A percentile compares a stretch with the other conserved stretches of the same genome.
Conservation (phyloP, 92 coral and sea anemone species). For the Montipora capitata region DNA sequence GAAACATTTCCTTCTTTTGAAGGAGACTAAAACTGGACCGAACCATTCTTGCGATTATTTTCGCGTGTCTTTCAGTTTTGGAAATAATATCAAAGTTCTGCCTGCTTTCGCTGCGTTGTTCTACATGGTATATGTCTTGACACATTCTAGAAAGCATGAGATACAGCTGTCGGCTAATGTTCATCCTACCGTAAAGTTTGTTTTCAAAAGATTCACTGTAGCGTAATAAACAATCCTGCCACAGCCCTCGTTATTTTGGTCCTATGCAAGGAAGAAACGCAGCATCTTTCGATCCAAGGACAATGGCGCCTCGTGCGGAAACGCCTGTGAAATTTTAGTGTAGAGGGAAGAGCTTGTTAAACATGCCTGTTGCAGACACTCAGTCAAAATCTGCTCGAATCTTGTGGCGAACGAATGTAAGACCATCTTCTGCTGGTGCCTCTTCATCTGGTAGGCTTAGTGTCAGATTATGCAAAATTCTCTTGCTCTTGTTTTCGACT, state of each 20-base stretch:
- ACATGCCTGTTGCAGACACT: constrained; percentile 27
- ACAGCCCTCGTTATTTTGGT: not conserved
- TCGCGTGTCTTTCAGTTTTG: no score
- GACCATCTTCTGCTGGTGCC: constrained; percentile 30
- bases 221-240: constrained; percentile 30
- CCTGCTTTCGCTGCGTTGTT: not conserved
- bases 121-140: not conserved
- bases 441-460: constrained; percentile 1
- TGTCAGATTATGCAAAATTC: not conserved
- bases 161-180: not conserved
- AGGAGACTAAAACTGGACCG: no score
- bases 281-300: not conserved
- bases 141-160: not conserved
- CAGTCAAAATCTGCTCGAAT: constrained; percentile 34
- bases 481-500: not conserved
- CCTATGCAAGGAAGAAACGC: not conserved
- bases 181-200: not conserved
- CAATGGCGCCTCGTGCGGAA: constrained; percentile 41
- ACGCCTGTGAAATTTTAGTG: constrained; percentile 1
- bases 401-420: constrained; percentile 53
- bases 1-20: no score
- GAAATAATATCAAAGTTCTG: not conserved
- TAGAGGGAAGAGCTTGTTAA: not conserved
- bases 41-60: no score
- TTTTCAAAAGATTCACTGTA: constrained; percentile 24